Evolutionary conservation across 2,113 vertebrate species (phyloP).

Genomic region (Hypocryptadius cinnamomeus): DNA sequence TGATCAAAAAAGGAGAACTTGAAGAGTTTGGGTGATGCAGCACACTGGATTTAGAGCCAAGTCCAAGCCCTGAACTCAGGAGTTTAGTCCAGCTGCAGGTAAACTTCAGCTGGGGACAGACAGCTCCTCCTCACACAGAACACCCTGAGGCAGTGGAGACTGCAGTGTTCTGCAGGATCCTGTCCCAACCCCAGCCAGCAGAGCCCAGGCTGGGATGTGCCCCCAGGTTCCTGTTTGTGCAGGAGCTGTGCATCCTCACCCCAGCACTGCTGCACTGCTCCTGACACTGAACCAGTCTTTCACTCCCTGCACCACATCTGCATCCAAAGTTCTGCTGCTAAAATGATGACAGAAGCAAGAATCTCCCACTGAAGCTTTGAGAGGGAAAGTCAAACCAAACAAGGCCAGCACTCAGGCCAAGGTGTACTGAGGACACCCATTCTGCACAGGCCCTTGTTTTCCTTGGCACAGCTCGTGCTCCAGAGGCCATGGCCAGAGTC

Average conservation of each 20-base stretch:
- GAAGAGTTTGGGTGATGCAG: background rate
- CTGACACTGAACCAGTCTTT: constrained; percentile 14
- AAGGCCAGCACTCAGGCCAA: background rate
- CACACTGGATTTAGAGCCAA: background rate
- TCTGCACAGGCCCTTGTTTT: constrained; percentile 1
- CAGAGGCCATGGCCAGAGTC: background rate
- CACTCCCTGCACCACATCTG: background rate
- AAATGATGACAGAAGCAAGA: constrained; percentile 37
- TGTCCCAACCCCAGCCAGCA: background rate
- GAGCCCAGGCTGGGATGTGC: background rate
- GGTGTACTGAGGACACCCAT: constrained; percentile 52
- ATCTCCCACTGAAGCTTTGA: background rate
- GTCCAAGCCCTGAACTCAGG: background rate
- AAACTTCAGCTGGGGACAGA: background rate
- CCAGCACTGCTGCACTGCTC: background rate
- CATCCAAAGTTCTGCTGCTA: background rate
- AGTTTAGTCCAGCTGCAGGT: background rate
- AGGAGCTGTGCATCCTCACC: background rate
- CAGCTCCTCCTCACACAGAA: background rate
- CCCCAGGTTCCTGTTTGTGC: background rate
- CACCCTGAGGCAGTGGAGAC: background rate
- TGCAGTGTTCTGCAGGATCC: background rate
- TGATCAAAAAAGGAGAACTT: background rate
- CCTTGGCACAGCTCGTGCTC: constrained; percentile 8
- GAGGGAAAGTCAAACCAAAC: constrained; percentile 23